Base-by-base conservation (phyloP, 2,113 vertebrate species). In the Empidonax alnorum region DNA sequence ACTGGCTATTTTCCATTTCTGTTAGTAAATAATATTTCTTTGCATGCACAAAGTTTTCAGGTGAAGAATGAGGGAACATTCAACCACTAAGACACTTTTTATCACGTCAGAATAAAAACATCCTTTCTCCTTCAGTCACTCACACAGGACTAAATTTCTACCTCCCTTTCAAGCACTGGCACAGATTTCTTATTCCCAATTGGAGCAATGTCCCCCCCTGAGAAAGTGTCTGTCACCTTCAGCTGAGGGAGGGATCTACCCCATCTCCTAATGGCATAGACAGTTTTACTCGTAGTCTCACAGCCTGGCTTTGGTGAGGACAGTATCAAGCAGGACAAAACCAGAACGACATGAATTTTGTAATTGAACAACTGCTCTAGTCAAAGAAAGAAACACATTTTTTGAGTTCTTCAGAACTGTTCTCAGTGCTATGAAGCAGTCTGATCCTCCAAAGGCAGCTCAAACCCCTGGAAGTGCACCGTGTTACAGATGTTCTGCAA, bases 391-490 rank as follows among this genome's bases (percentile, higher is more conserved):
- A 91, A 95, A 65, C 16, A 42, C 3, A 15, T 77, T 77, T 89
- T 95, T 39, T 7, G 27, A 88, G 65, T 37, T 95, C 52, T 79
- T 92, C 80, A 41, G 44, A 95, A 74, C 23, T 25, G 4, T 85
- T 84, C 37, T 56, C 63, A 61, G 37, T 55, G 77, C 6, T 10
- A 1, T 1, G 10, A 75, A 56, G 74, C 65, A 95, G 24, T 3
- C 0, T 74, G 86, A 89, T 92, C 58, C 83, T 94, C 79, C 55
- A 85, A 92, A 89, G 94, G 62, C 91, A 94, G 91, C 86, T 85
- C 74, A 92, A 83, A 42, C 72, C 56, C 66, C 86, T 75, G 86
- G 72, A 81, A 89, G 49, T 44, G 50, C 49, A 41, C 18, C 0
- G 0, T 90, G 52, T 73, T 94, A 37, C 7, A 63, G 78, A 72